Conservation (phyloP, 2,888 invertebrate species). For the Lithophane socia region DNA sequence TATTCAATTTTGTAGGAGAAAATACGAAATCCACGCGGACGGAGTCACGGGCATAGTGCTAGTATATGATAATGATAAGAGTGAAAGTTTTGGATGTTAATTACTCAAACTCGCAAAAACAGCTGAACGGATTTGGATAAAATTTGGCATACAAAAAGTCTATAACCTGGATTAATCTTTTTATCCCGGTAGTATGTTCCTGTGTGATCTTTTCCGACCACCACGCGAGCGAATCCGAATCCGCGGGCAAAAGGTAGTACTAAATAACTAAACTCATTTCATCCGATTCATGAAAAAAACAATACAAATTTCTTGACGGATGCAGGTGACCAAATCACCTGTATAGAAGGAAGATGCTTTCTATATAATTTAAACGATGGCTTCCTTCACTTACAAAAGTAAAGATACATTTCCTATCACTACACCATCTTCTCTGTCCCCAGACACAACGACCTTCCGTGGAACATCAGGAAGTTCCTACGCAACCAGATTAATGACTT, state of each 20-base stretch:
- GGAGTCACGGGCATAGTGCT: not conserved
- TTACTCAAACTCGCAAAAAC: too few relatives aligned
- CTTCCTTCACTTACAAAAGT: not conserved
- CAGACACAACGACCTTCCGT: slow-evolving; percentile 93
- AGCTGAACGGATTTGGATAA: too few relatives aligned
- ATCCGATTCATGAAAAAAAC: not conserved
- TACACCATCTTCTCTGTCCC: slow-evolving; percentile 38
- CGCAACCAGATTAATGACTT: slow-evolving; percentile 92
- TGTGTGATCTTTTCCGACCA: too few relatives aligned
- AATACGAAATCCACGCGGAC: too few relatives aligned
- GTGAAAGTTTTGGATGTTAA: too few relatives aligned
- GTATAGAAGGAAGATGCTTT: not conserved
- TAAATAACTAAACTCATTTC: not conserved
- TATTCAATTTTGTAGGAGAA: not conserved
- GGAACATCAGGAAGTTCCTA: slow-evolving; percentile 94
- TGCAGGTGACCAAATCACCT: not conserved
- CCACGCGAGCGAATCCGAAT: too few relatives aligned
- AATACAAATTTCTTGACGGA: not conserved
- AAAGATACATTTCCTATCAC: not conserved
- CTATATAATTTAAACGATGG: not conserved
- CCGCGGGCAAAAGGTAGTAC: too few relatives aligned
- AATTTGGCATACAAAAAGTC: too few relatives aligned
- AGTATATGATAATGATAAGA: too few relatives aligned
- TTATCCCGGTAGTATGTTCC: too few relatives aligned
- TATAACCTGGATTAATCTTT: too few relatives aligned